A percentile compares a stretch with the other conserved stretches of the same genome.
These are phyloP conservation scores for Paratilapia polleni DNA, from an alignment of 2,113 vertebrate species.

Conservation along the genomic window DNA sequence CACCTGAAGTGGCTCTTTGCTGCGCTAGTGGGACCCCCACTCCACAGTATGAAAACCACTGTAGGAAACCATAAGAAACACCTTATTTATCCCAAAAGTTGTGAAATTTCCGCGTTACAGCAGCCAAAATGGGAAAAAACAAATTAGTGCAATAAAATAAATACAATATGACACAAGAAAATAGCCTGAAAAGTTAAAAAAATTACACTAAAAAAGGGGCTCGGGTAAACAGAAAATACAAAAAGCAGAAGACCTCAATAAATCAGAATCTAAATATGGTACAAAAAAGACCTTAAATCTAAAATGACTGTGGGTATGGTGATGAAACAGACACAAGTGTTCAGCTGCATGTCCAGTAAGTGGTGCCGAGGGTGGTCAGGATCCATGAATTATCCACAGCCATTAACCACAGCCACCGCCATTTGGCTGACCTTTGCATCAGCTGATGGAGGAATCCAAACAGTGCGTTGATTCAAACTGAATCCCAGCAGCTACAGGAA, in stretches of 20 bases:
- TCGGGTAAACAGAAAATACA: not conserved
- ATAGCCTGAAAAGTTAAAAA: not conserved
- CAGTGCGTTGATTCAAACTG: not conserved
- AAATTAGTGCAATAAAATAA: too few relatives aligned
- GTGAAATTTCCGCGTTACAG: too few relatives aligned
- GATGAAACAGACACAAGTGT: rapidly evolving
- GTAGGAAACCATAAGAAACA: too few relatives aligned
- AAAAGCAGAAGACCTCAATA: not conserved
- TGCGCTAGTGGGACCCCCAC: too few relatives aligned
- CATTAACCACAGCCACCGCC: not conserved
- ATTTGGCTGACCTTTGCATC: not conserved
- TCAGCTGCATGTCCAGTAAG: not conserved
- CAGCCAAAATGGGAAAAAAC: too few relatives aligned
- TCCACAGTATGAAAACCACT: too few relatives aligned
- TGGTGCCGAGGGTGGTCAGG: too few relatives aligned
- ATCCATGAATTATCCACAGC: not conserved
- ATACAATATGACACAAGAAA: too few relatives aligned
- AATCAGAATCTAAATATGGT: not conserved
- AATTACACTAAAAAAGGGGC: not conserved
- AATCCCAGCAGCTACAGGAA: not conserved
- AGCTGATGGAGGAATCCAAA: not conserved
- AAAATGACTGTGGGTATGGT: not conserved
- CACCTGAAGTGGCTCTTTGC: too few relatives aligned
- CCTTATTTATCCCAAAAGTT: too few relatives aligned
- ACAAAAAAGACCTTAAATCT: not conserved